These are phyloP conservation scores for Spodoptera exigua DNA, from an alignment of 2,888 invertebrate species.

Conservation along the genomic window DNA sequence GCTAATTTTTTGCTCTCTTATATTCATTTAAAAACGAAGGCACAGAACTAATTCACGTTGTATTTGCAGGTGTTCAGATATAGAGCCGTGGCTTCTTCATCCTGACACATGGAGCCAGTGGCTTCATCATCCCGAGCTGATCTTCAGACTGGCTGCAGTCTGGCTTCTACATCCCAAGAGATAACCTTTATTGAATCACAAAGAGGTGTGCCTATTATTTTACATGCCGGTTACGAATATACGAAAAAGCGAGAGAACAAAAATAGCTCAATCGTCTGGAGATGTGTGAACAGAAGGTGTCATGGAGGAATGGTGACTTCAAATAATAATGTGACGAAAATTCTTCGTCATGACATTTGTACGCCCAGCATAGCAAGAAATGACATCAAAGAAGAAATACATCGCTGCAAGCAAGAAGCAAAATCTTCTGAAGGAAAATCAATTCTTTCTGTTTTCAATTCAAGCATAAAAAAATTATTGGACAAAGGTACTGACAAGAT, in stretches of 20 bases:
- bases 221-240: constrained; percentile 11
- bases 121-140: constrained; percentile 17
- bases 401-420: constrained; percentile 1
- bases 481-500: constrained; percentile 17
- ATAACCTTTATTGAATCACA: constrained; percentile 14
- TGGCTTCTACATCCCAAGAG: constrained; percentile 19
- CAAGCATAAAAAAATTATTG: constrained; percentile 18
- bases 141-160: constrained; percentile 15
- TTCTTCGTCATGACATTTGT: constrained; percentile 14
- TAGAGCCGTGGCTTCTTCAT: constrained; percentile 16
- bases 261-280: constrained; percentile 15
- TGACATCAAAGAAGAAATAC: constrained; percentile 11
- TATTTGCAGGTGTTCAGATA: constrained; percentile 13
- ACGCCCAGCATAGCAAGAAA: constrained; percentile 13
- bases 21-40: constrained; percentile 17
- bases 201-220: constrained; percentile 15
- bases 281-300: constrained; percentile 19
- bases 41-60: constrained; percentile 15
- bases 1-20: constrained; percentile 17
- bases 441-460: constrained; percentile 16
- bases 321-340: constrained; percentile 17
- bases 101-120: constrained; percentile 18
- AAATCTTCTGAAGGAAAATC: constrained; percentile 18
- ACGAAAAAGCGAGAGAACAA: constrained; percentile 16
- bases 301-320: constrained; percentile 17